Conservation (phyloP, 2,888 invertebrate genomes). For the Stictocephala bisonia region DNA sequence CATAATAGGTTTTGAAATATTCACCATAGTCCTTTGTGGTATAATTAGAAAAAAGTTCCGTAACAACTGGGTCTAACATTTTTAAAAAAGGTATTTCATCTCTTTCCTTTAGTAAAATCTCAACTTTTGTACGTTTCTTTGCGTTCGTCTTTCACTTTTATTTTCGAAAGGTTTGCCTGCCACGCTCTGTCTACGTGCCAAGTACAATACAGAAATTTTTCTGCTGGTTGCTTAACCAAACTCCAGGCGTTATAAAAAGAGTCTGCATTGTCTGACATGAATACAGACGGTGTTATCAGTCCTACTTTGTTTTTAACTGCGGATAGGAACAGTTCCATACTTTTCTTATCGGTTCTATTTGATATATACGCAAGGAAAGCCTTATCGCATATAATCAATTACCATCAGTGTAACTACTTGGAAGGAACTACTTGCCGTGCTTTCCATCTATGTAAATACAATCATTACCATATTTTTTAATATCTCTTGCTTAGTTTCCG, state of each 20-base stretch:
- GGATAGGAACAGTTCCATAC: slow-evolving; percentile 49
- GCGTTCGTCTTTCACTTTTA: slow-evolving; percentile 21
- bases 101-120: slow-evolving; percentile 17
- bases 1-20: not conserved
- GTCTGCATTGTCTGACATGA: slow-evolving; percentile 58
- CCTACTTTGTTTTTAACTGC: slow-evolving; percentile 50
- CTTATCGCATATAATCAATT: slow-evolving; percentile 56
- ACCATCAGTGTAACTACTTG: slow-evolving; percentile 54
- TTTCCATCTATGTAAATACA: slow-evolving; percentile 59
- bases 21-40: not conserved
- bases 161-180: slow-evolving; percentile 21
- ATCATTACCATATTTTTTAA: slow-evolving; percentile 54
- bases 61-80: not conserved
- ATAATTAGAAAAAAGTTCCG: not conserved
- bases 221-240: slow-evolving; percentile 51
- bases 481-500: slow-evolving; percentile 51
- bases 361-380: slow-evolving; percentile 55
- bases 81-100: not conserved
- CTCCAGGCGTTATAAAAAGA: slow-evolving; percentile 57
- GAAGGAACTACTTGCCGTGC: slow-evolving; percentile 55
- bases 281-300: slow-evolving; percentile 50
- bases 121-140: slow-evolving; percentile 6
- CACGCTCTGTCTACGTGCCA: slow-evolving; percentile 58
- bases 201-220: slow-evolving; percentile 53
- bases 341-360: slow-evolving; percentile 47